Evolutionary conservation across 1,140 invertebrate species (phyloP).

Genomic region (Cydia pomonella): DNA sequence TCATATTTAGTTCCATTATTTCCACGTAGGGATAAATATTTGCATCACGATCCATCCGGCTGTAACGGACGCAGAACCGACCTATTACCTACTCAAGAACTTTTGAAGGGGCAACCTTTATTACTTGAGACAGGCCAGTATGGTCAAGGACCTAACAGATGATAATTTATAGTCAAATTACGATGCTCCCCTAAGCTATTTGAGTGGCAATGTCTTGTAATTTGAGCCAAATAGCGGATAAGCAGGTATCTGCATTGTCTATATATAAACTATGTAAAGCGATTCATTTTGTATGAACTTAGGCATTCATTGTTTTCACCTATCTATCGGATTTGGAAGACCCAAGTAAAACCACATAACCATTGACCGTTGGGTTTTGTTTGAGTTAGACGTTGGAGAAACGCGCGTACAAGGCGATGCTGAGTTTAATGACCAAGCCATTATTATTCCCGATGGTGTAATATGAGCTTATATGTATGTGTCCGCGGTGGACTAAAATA

Average conservation of each 20-base stretch:
- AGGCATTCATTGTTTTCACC: too few species aligned
- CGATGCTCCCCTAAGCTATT: constrained; percentile 28
- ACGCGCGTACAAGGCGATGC: too few species aligned
- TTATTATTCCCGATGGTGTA: too few species aligned
- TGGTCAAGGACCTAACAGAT: constrained; percentile 23
- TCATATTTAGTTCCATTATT: not conserved
- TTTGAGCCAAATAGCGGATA: not conserved
- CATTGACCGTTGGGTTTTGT: too few species aligned
- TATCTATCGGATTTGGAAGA: too few species aligned
- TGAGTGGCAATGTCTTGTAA: constrained; percentile 5
- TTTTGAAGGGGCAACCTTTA: constrained; percentile 32
- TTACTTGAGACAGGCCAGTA: constrained; percentile 24
- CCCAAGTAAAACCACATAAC: too few species aligned
- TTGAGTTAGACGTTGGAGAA: too few species aligned
- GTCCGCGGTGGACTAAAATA: too few species aligned
- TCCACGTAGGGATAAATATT: not conserved
- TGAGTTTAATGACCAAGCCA: too few species aligned
- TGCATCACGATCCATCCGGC: not conserved
- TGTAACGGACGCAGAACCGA: constrained; percentile 42
- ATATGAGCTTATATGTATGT: too few species aligned
- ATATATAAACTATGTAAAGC: constrained; percentile 1
- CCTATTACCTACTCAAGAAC: constrained; percentile 32
- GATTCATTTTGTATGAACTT: not conserved
- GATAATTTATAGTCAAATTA: constrained; percentile 31
- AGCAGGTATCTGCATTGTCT: not conserved